Conservation (phyloP, 2,113 vertebrate species). For the Procavia capensis region DNA sequence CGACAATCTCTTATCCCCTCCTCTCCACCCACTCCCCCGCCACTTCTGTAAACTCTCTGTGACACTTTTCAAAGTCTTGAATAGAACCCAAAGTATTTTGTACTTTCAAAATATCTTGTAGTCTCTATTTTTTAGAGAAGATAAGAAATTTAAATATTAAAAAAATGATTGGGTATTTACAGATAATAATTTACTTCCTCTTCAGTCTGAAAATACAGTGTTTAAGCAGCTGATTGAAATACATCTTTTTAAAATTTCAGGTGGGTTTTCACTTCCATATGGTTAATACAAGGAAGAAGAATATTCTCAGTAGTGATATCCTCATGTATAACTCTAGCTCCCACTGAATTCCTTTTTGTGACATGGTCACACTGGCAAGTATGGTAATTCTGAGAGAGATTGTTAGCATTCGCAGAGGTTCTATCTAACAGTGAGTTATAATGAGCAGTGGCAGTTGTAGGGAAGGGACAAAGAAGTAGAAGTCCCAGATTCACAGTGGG, state of each 20-base stretch:
- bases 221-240: not conserved
- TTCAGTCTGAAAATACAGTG: not conserved
- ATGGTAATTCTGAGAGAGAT: conserved; percentile 48
- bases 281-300: not conserved
- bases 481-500: not conserved
- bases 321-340: not conserved
- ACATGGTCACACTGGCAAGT: not conserved
- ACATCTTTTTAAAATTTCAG: not conserved
- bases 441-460: conserved; percentile 60
- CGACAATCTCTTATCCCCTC: too few relatives aligned
- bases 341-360: conserved; percentile 21
- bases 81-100: not conserved
- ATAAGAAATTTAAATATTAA: not conserved
- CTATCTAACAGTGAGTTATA: conserved; percentile 63
- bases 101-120: not conserved
- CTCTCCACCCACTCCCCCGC: too few relatives aligned
- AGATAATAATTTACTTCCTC: not conserved
- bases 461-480: conserved; percentile 31
- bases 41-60: not conserved
- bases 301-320: not conserved
- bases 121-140: conserved; percentile 1
- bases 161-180: not conserved
- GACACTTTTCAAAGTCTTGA: not conserved
- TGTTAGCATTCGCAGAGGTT: conserved; percentile 49
- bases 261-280: not conserved